Percentiles rank a stretch among this genome's conserved stretches.
phyloP scores from a whole-genome alignment of 1,140 invertebrate species.

The Bilobella aurantiaca region DNA sequence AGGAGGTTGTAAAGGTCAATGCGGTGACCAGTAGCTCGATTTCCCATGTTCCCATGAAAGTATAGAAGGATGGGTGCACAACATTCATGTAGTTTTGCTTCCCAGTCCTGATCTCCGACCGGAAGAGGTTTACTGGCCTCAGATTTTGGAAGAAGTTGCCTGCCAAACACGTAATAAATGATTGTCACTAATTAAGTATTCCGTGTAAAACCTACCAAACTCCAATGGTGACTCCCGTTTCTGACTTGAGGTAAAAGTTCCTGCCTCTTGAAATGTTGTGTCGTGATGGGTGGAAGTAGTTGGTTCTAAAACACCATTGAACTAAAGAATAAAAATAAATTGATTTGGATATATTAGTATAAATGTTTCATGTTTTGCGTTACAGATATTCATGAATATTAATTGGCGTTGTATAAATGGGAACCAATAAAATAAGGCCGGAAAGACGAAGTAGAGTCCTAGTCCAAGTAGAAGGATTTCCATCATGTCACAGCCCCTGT shows the following conservation, averaged over 20 bases:
- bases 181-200: background rate
- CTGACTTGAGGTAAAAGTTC: background rate
- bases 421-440: background rate
- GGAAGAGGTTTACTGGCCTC: background rate
- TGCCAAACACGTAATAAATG: background rate
- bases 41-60: conserved; percentile 80
- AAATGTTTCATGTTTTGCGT: background rate
- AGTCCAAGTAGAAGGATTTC: too few species aligned
- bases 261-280: background rate
- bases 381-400: conserved; percentile 7
- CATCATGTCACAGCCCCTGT: too few species aligned
- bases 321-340: background rate
- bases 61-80: conserved; percentile 51
- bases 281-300: background rate
- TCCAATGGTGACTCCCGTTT: background rate
- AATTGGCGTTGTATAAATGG: background rate
- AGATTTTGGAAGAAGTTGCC: conserved; percentile 8
- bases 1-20: conserved; percentile 74
- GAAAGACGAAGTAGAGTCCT: background rate
- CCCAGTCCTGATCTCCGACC: background rate
- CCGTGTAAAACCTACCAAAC: conserved; percentile 6
- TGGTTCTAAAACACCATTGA: background rate
- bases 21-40: conserved; percentile 62
- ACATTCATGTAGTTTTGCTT: background rate
- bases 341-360: background rate